phyloP scores from a whole-genome alignment of 2,888 invertebrate species.

The Chrysotoxum bicinctum region DNA sequence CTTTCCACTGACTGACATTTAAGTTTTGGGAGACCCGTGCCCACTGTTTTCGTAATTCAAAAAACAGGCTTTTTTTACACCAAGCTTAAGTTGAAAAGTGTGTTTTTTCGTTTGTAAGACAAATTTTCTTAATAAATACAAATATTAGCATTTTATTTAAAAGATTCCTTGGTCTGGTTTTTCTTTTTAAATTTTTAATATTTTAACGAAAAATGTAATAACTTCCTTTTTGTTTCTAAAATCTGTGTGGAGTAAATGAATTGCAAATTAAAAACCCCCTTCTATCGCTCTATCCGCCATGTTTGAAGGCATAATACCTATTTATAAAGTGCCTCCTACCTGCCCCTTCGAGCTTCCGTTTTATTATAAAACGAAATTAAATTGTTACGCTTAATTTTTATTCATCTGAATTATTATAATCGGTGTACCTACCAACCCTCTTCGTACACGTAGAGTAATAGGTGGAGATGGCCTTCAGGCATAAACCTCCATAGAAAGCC shows the following conservation, averaged over 20 bases:
- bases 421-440: not conserved
- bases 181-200: not conserved
- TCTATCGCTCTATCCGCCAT: not conserved
- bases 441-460: not conserved
- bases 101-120: not conserved
- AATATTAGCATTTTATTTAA: constrained; percentile 26
- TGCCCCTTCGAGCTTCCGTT: not conserved
- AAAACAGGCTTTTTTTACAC: no score
- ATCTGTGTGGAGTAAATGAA: not conserved
- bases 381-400: constrained; percentile 34
- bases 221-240: not conserved
- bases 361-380: constrained; percentile 29
- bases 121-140: constrained; percentile 3
- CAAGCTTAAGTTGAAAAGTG: no score
- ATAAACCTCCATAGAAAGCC: constrained; percentile 7
- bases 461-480: constrained; percentile 13
- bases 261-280: constrained; percentile 16
- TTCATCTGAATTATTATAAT: constrained; percentile 32
- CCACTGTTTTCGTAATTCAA: no score
- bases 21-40: no score
- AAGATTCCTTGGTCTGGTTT: not conserved
- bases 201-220: not conserved
- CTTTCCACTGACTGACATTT: no score
- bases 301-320: not conserved
- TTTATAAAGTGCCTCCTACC: constrained; percentile 8